Evolutionary conservation across 2,888 invertebrate genomes (phyloP), one percentile per base, ranked within the genome.

Genomic region (Synanthedon vespiformis): DNA sequence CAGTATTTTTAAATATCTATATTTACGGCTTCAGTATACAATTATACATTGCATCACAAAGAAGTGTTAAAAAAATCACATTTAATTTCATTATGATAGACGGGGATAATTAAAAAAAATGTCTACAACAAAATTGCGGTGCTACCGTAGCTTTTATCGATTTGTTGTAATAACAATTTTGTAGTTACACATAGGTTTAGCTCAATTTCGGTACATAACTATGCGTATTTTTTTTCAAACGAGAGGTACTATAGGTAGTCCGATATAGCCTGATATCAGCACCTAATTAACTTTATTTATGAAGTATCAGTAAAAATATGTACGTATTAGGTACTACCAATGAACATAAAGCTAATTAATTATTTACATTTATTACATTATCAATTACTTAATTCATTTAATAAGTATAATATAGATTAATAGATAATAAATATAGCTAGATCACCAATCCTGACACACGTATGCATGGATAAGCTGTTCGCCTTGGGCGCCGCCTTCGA

Each of bases 301-400:
- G 44, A 44, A 22, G 61, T 64, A 67, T 58, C 63, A 70, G 68
- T 71, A 72, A 72, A 73, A 72, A 70, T 64, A 68, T 16, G 18
- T 48, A 68, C 22, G 18, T 48, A 18, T 48, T 48, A 48, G 13
- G 14, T 44, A 59, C 34, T 61, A 65, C 57, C 66, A 63, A 60
- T 59, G 57, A 67, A 63, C 62, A 55, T 66, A 62, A 64, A 61
- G 58, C 65, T 68, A 67, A 53, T 50, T 53, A 64, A 55, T 54
- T 85, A 83, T 85, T 75, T 85, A 86, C 85, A 86, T 75, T 77
- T 73, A 72, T 75, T 77, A 77, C 77, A 78, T 72, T 64, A 69
- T 68, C 70, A 63, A 58, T 61, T 60, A 64, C 63, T 72, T 68
- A 65, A 58, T 65, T 72, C 68, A 48, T 48, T 44, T 44, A 48